A percentile compares a stretch with the other conserved stretches of the same genome.
These are phyloP conservation scores for Sesamia nonagrioides DNA, from an alignment of 1,140 invertebrate species.

Conservation along the genomic window DNA sequence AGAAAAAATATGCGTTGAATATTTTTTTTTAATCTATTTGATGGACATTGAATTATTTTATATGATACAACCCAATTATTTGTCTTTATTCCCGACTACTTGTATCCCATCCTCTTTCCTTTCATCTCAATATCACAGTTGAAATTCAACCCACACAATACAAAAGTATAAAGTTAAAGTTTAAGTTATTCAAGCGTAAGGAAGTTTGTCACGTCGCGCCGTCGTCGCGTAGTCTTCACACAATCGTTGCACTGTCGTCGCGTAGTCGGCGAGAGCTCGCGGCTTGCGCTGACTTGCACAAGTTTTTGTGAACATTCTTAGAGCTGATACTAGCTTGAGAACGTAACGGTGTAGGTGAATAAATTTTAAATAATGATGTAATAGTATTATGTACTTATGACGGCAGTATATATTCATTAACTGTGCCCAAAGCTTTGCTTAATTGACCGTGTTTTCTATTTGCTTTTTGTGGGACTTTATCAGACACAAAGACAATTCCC, in stretches of 20 bases:
- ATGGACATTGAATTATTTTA: too few species aligned
- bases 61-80: too few species aligned
- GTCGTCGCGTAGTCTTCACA: not conserved
- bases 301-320: not conserved
- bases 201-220: slow-evolving; percentile 6
- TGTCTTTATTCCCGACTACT: too few species aligned
- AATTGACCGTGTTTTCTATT: too few species aligned
- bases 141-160: not conserved
- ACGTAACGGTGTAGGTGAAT: not conserved
- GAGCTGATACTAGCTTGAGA: not conserved
- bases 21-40: too few species aligned
- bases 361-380: not conserved
- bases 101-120: too few species aligned
- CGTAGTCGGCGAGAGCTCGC: not conserved
- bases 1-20: too few species aligned
- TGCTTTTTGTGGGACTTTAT: too few species aligned
- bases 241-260: not conserved
- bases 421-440: too few species aligned
- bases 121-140: not conserved
- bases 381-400: too few species aligned
- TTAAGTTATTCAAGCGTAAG: slow-evolving; percentile 10
- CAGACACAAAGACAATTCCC: too few species aligned
- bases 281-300: slow-evolving; percentile 1
- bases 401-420: too few species aligned
- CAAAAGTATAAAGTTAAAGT: slow-evolving; percentile 11